Conservation (phyloP, 2,797 vertebrate species). For the Enteromius unitaeniatus region DNA sequence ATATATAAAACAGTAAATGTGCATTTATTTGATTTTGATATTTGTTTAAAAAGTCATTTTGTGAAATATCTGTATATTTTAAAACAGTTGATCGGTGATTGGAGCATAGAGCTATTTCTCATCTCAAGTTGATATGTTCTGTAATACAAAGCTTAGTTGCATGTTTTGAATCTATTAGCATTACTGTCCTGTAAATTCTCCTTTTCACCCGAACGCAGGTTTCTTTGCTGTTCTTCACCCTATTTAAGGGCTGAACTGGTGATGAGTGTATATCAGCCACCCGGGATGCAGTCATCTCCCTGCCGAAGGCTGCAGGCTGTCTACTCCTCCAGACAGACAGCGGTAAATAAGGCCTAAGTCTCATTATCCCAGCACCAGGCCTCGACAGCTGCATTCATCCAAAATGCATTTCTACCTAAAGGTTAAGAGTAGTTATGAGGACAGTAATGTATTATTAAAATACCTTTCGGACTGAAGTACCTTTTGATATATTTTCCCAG, state of each 20-base stretch:
- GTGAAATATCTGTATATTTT: background rate
- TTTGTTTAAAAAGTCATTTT: background rate
- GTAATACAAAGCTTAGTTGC: background rate
- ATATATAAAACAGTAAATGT: background rate
- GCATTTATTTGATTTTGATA: background rate
- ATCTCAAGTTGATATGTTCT: background rate
- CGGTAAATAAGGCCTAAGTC: conserved; percentile 79
- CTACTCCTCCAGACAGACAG: conserved; percentile 67
- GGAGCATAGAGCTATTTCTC: background rate
- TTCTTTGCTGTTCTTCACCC: conserved; percentile 5
- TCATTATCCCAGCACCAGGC: conserved; percentile 77
- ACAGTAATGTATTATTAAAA: conserved; percentile 86
- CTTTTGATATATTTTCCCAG: conserved; percentile 85
- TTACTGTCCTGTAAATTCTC: conserved; percentile 11
- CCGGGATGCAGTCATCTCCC: conserved; percentile 17
- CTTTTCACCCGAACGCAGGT: background rate
- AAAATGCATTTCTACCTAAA: conserved; percentile 82
- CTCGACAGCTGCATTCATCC: conserved; percentile 79
- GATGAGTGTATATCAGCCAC: conserved; percentile 30
- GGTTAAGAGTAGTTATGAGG: conserved; percentile 85
- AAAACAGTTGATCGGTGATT: background rate
- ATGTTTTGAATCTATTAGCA: background rate
- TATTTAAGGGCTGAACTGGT: conserved; percentile 13
- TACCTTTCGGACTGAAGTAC: conserved; percentile 83
- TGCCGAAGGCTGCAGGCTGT: conserved; percentile 14